phyloP scores from a whole-genome alignment of 2,797 vertebrate species.

The Sylvia borin region DNA sequence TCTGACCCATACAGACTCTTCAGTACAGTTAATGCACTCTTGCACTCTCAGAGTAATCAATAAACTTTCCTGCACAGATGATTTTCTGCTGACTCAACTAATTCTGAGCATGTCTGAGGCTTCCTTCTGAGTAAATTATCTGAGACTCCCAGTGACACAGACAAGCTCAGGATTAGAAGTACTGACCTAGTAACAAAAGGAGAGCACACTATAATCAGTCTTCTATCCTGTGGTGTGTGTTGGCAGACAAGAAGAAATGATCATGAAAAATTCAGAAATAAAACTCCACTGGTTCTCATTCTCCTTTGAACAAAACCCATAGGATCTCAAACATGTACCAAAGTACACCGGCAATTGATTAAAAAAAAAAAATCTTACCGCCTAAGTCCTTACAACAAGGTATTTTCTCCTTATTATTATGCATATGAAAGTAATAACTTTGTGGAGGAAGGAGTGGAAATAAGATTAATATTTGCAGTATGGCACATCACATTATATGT shows the following conservation, averaged over 20 bases:
- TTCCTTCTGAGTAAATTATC: constrained; percentile 1
- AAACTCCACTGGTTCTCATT: not conserved
- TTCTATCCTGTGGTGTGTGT: not conserved
- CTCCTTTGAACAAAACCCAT: not conserved
- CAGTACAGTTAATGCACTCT: not conserved
- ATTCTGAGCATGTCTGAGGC: not conserved
- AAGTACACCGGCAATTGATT: not conserved
- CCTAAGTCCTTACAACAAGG: not conserved
- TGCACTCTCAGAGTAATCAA: not conserved
- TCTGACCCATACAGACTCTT: not conserved
- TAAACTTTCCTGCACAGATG: not conserved
- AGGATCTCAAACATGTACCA: not conserved
- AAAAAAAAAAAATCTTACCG: not conserved
- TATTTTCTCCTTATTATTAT: not conserved
- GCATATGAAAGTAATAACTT: not conserved
- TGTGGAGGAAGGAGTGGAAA: not conserved
- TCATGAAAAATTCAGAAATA: not conserved
- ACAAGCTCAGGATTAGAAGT: constrained; percentile 38
- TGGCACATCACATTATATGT: not conserved
- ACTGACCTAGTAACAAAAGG: constrained; percentile 43
- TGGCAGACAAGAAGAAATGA: not conserved
- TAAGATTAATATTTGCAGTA: not conserved
- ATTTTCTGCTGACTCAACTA: constrained; percentile 42
- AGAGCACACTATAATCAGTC: not conserved
- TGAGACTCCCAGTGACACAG: constrained; percentile 1